These are phyloP conservation scores for Craseonycteris thonglongyai DNA, from an alignment of 2,113 vertebrate species.

Conservation along the genomic window DNA sequence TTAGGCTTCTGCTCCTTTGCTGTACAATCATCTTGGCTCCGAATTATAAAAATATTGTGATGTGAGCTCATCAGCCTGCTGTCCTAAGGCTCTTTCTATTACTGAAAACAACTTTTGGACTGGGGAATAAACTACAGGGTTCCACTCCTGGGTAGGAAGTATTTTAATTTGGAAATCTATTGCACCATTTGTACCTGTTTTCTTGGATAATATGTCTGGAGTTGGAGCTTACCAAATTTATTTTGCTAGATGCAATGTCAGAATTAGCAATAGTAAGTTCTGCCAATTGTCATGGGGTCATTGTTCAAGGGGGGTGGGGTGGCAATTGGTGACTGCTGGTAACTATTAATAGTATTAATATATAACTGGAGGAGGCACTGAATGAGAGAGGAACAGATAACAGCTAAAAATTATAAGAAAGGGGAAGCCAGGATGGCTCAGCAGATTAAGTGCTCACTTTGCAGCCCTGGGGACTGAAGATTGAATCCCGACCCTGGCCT, in stretches of 20 bases:
- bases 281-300: neutral
- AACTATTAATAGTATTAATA: no score
- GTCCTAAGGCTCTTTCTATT: neutral
- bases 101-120: slow-evolving; percentile 8
- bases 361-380: neutral
- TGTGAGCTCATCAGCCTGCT: neutral
- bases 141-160: neutral
- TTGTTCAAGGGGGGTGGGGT: neutral
- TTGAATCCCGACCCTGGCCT: no score
- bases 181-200: neutral
- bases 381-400: neutral
- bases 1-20: slow-evolving; percentile 15
- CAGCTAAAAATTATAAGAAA: neutral
- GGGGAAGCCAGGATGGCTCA: no score
- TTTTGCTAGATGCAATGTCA: neutral
- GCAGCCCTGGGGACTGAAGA: no score
- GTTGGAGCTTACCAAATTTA: neutral
- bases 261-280: neutral
- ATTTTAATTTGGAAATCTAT: neutral
- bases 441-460: no score
- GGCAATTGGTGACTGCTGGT: neutral
- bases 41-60: neutral
- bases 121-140: neutral
- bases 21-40: neutral
- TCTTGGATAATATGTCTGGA: neutral